These are phyloP conservation scores for Xiphophorus birchmanni DNA, from an alignment of 2,797 vertebrate species.

Conservation along the genomic window DNA sequence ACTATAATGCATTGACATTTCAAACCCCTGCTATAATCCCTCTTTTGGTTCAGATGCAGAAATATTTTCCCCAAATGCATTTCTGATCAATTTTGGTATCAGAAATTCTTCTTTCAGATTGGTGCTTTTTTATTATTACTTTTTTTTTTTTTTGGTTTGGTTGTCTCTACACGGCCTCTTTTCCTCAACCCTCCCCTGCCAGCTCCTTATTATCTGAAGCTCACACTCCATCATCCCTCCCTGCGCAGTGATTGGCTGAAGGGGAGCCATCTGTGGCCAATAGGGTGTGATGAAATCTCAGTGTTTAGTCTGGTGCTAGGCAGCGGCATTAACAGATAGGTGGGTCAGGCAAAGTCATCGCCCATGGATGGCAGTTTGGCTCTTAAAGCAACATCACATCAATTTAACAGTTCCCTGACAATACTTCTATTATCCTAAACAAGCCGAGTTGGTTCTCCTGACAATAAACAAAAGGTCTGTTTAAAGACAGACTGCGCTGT, in stretches of 20 bases:
- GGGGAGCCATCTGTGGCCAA: conserved; percentile 91
- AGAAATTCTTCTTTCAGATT: conserved; percentile 2
- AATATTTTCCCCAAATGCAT: not conserved
- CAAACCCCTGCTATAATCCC: conserved; percentile 18
- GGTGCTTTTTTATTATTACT: not conserved
- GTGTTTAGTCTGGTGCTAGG: conserved; percentile 95
- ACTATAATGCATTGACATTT: conserved; percentile 46
- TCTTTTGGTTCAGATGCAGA: conserved; percentile 8
- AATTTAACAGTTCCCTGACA: conserved; percentile 14
- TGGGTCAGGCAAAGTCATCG: conserved; percentile 94
- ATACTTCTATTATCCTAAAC: conserved; percentile 4
- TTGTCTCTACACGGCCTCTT: conserved; percentile 59
- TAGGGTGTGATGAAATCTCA: conserved; percentile 86
- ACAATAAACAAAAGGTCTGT: not conserved
- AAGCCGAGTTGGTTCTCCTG: conserved; percentile 15
- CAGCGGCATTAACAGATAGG: conserved; percentile 95
- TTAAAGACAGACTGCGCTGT: not conserved
- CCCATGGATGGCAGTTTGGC: conserved; percentile 86
- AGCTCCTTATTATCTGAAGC: conserved; percentile 60
- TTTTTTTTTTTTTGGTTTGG: conserved; percentile 48
- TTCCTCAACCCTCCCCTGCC: conserved; percentile 30
- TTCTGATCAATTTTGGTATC: not conserved
- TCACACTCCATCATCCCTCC: conserved; percentile 80
- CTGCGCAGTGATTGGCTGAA: conserved; percentile 82
- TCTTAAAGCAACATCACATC: conserved; percentile 76